These are phyloP conservation scores for Chironomus tepperi DNA, from an alignment of 1,140 invertebrate genomes.

Conservation along the genomic window DNA sequence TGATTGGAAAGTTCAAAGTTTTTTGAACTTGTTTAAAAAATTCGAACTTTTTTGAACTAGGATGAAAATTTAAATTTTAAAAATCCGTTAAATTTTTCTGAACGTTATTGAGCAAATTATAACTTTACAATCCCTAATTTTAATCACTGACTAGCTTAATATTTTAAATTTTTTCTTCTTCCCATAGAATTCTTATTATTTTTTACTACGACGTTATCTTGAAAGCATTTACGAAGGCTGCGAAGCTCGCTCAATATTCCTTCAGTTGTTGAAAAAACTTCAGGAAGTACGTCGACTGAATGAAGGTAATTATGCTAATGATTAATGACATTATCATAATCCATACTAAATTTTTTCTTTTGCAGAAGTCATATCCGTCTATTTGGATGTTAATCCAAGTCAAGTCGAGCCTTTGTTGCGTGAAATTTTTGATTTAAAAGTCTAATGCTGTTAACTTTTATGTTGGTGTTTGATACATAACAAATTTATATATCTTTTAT, in stretches of 20 bases:
- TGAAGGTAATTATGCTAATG: slow-evolving; percentile 41
- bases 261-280: slow-evolving; percentile 80
- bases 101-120: no score
- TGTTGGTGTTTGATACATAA: no score
- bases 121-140: no score
- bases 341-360: neutral
- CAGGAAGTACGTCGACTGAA: slow-evolving; percentile 76
- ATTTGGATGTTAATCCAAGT: slow-evolving; percentile 81
- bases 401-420: slow-evolving; percentile 83
- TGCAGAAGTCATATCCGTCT: slow-evolving; percentile 69
- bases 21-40: no score
- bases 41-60: no score
- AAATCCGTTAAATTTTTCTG: no score
- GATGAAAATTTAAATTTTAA: no score
- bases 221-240: slow-evolving; percentile 74
- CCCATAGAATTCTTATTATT: slow-evolving; percentile 78
- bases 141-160: neutral
- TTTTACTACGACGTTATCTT: slow-evolving; percentile 74
- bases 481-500: no score
- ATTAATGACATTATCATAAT: neutral
- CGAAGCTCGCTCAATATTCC: slow-evolving; percentile 74
- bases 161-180: neutral
- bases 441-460: neutral
- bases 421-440: slow-evolving; percentile 86
- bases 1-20: no score